phyloP scores from a whole-genome alignment of 2,888 invertebrate genomes.

The Zootermopsis nevadensis region DNA sequence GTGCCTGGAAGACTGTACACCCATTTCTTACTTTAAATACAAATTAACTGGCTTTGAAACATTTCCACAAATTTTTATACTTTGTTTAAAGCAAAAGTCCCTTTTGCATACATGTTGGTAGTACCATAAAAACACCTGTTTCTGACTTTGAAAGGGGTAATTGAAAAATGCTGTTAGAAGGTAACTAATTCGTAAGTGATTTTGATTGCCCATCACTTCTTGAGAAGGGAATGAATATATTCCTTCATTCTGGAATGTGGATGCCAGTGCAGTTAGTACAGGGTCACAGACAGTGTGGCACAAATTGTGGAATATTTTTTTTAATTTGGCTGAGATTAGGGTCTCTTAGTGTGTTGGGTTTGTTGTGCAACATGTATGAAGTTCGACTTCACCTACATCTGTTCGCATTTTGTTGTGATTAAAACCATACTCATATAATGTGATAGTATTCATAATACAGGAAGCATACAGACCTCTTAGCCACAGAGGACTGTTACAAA shows the following conservation, averaged over 20 bases:
- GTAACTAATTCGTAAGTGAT: background rate
- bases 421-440: background rate
- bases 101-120: background rate
- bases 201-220: background rate
- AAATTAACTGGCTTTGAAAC: background rate
- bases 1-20: background rate
- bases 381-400: background rate
- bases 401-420: background rate
- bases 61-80: background rate
- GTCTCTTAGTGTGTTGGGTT: background rate
- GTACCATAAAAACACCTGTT: background rate
- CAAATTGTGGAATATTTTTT: background rate
- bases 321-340: background rate
- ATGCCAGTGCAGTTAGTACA: background rate
- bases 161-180: background rate
- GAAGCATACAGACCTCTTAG: background rate
- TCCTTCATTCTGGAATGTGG: background rate
- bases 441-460: background rate
- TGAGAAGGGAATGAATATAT: background rate
- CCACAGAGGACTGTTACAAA: background rate
- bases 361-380: background rate
- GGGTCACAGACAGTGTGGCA: background rate
- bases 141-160: background rate
- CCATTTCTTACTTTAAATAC: conserved; percentile 4
- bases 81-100: background rate